Evolutionary conservation across 1,140 invertebrate genomes (phyloP), one percentile per base, ranked within the genome.

Genomic region (Spodoptera frugiperda): DNA sequence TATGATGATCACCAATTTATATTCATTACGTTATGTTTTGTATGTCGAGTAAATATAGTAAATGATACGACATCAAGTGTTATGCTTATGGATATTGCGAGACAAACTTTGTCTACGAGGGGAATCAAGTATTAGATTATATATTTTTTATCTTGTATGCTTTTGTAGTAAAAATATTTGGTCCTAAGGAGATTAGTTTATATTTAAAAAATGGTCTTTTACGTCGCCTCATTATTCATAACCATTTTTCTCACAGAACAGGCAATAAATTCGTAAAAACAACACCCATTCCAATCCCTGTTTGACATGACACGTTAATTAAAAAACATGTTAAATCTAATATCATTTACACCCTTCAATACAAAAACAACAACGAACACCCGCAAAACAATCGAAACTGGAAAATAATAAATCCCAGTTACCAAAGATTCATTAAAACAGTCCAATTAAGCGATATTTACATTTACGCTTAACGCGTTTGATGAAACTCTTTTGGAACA

Each of bases 1-100:
- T 73, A 73, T 73, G 55, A 73, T 73, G 55, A 73, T 73, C 44
- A 61, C 71, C 71, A 73, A 73, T 73, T 73, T 59, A 73, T 73
- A 73, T 73, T 73, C 71, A 73, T 73, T 73, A 59, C 39, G 71
- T 51, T 67, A 48, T 73, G 71, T 73, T 46, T 61, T 48, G 54
- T 57, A 5, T 48, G 44, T 44, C 44, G 53, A 59, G 44, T 73
- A 59, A 59, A 57, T 73, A 59, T 49, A 57, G 71, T 46, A 73
- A 61, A 59, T 30, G 63, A 73, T 46, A 33, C 55, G 51, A n/a
- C 39, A 21, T 73, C 54, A 59, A 15, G 54, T 73, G 44, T 48
- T 46, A 12, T 55, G 70, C 53, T 72, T 72, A 72, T 72, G 54
- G 49, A 59, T 67, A 67, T 67, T 49, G 44, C 17, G 17, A 67